Evolutionary conservation across 2,113 vertebrate species (phyloP), one percentile per base, ranked within the genome.

Genomic region (Pungitius pungitius): DNA sequence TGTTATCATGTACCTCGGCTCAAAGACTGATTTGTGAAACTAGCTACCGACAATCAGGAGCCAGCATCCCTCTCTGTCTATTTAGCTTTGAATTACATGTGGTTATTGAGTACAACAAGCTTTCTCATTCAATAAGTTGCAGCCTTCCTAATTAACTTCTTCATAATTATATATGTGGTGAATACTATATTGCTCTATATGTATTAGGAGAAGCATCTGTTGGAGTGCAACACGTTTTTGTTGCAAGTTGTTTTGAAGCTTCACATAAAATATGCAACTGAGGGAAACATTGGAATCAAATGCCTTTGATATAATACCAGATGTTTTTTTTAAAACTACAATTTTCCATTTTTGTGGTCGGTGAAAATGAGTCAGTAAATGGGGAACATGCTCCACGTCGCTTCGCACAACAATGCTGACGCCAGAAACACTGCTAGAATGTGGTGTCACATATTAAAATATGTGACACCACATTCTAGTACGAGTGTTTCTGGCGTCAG

Each of bases 231-330:
- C 40, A 30, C 3, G 33, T 35, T 43, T 43, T 43, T 43, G 42
- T 17, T 43, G 15, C n/a, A 3, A 43, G 42, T 14, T 43, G 42
- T 17, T 18, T 43, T 43, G 42, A 15, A 43, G 42, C 42, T 18
- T 6, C 42, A 43, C 17, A 17, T 43, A 6, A 17, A 43, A 43
- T 6, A 43, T 43, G 42, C 17, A 18, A 45, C 43, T 45, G 43
- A 18, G 43, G 43, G 51, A 54, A 54, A 2, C 24, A 26, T 54
- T 54, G 2, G n/a, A 52, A 10, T 26, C 22, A 26, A 54, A 76
- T 86, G 88, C 89, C 90, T 90, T 89, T 86, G 89, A 91, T 91
- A 88, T 86, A 87, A 89, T 63, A 67, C 52, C 62, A 73, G 63
- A 69, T 75, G 7, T 4, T 6, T 39, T 62, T 82, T 69, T 39